Conservation (phyloP, 2,888 invertebrate species). For the Caenorhabditis wallacei region DNA sequence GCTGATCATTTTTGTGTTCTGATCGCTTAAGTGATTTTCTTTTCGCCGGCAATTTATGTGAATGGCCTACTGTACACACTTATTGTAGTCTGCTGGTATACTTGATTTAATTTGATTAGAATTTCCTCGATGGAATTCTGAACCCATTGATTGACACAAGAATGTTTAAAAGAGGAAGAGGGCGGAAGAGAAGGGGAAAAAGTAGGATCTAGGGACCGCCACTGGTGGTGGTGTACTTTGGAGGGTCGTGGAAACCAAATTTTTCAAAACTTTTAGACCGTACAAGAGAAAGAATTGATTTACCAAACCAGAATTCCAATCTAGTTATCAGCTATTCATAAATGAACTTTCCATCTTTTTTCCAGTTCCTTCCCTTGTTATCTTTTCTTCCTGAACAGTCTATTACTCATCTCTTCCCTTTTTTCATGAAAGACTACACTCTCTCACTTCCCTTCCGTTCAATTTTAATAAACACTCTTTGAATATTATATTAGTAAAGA, state of each 20-base stretch:
- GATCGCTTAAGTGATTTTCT: slow-evolving; percentile 1
- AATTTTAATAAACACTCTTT: no score
- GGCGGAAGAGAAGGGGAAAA: no score
- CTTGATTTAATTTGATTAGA: slow-evolving; percentile 31
- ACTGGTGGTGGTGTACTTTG: no score
- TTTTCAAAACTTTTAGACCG: no score
- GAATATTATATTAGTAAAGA: no score
- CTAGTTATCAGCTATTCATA: no score
- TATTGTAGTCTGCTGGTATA: slow-evolving; percentile 16
- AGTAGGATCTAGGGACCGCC: no score
- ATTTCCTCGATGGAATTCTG: not conserved
- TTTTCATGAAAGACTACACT: slow-evolving; percentile 1
- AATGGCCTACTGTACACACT: slow-evolving; percentile 33
- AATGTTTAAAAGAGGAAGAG: no score
- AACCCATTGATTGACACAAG: not conserved
- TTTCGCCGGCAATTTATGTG: not conserved
- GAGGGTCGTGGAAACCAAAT: no score
- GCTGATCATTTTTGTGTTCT: not conserved
- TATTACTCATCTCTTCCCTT: not conserved
- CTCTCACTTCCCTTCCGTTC: not conserved
- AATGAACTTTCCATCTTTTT: not conserved
- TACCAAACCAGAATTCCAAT: no score
- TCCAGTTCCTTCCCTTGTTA: not conserved
- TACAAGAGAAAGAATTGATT: no score
- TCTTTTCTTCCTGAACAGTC: not conserved